A percentile compares a stretch with the other conserved stretches of the same genome.
phyloP scores from a whole-genome alignment of 2,797 vertebrate genomes.

The Amphiprion clarkii region DNA sequence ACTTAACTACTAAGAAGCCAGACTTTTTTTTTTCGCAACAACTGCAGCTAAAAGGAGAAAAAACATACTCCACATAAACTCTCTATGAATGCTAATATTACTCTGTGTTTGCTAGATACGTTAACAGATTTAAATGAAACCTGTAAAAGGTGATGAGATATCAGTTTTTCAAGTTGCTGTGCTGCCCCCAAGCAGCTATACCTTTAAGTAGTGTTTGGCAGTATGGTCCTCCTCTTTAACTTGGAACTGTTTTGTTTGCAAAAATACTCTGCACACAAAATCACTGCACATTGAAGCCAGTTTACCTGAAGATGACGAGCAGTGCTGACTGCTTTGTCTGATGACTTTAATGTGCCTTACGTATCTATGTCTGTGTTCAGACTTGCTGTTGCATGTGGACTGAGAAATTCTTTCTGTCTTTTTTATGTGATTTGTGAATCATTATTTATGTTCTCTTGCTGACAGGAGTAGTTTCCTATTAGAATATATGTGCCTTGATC shows the following conservation, averaged over 20 bases:
- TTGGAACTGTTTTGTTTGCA: background rate
- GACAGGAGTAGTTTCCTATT: slow-evolving; percentile 31
- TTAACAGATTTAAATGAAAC: too few species aligned
- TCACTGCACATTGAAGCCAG: too few species aligned
- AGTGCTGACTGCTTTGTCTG: slow-evolving; percentile 7
- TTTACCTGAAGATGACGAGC: background rate
- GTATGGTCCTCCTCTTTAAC: background rate
- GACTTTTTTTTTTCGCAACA: too few species aligned
- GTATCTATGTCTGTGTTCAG: background rate
- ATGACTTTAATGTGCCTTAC: background rate
- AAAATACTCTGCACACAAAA: too few species aligned
- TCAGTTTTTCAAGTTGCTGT: too few species aligned
- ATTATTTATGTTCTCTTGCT: slow-evolving; percentile 15
- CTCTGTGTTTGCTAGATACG: too few species aligned
- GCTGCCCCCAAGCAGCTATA: too few species aligned
- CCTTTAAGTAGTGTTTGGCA: background rate
- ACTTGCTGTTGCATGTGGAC: background rate
- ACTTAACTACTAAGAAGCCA: too few species aligned
- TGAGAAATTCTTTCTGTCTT: background rate
- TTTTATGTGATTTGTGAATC: slow-evolving; percentile 29
- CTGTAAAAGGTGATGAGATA: too few species aligned
- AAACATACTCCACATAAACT: too few species aligned
- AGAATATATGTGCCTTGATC: slow-evolving; percentile 36
- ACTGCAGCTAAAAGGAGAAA: too few species aligned
- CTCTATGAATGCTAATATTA: too few species aligned